Conservation (phyloP, 1,140 invertebrate species). For the Aphaenogaster floridana region DNA sequence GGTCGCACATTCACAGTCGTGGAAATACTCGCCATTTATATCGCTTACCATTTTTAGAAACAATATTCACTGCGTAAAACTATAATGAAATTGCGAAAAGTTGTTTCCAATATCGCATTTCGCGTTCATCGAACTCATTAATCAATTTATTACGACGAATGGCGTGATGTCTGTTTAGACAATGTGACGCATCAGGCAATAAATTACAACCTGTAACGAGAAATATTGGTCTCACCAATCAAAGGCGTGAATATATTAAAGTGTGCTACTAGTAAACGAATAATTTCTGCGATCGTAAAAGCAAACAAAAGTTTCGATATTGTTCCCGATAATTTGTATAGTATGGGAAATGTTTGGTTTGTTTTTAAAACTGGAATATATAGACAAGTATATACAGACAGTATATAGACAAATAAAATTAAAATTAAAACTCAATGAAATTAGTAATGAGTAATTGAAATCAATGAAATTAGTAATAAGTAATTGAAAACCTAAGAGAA, state of each 20-base stretch:
- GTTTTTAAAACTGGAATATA: background rate
- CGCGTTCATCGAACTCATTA: slow-evolving; percentile 21
- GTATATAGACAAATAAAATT: background rate
- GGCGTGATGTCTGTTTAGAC: background rate
- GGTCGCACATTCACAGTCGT: background rate
- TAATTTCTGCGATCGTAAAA: background rate
- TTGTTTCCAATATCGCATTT: background rate
- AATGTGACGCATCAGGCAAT: background rate
- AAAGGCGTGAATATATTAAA: background rate
- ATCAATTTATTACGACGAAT: background rate
- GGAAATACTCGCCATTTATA: slow-evolving; percentile 46
- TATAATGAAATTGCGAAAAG: background rate
- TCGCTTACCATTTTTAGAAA: slow-evolving; percentile 16
- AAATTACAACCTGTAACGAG: background rate
- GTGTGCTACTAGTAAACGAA: too few relatives aligned
- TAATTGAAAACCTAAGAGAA: background rate
- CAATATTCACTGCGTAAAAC: background rate
- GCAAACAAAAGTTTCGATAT: background rate
- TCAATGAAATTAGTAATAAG: background rate
- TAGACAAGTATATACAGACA: too few relatives aligned
- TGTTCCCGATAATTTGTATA: background rate
- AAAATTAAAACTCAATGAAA: background rate
- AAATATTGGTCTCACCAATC: background rate
- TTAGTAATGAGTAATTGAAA: background rate
- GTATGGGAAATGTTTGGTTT: background rate